phyloP scores from a whole-genome alignment of 2,797 vertebrate genomes.

The Tenualosa ilisha region DNA sequence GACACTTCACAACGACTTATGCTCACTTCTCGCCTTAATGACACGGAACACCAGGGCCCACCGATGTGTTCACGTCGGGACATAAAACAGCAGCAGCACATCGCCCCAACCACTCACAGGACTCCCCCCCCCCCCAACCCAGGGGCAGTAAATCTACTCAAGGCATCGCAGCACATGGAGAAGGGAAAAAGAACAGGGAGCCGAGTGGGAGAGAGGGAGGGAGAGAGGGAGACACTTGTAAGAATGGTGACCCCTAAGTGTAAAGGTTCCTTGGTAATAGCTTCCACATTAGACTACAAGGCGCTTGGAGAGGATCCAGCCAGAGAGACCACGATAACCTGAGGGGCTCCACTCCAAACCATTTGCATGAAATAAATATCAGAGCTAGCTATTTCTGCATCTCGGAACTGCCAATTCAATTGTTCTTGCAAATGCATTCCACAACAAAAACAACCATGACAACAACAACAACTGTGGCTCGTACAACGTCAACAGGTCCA shows the following conservation, averaged over 20 bases:
- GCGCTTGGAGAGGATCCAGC: conserved; percentile 20
- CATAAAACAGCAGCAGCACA: background rate
- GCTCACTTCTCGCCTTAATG: background rate
- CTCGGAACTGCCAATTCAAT: background rate
- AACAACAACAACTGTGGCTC: background rate
- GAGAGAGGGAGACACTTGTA: conserved; percentile 9
- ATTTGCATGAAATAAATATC: background rate
- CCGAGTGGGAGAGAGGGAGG: background rate
- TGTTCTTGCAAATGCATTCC: background rate
- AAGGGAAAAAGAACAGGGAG: background rate
- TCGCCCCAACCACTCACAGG: background rate
- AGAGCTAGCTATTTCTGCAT: background rate
- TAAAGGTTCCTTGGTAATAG: conserved; percentile 42
- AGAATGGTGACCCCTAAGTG: conserved; percentile 37
- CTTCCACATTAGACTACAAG: conserved; percentile 42
- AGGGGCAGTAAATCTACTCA: background rate
- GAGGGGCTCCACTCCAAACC: background rate
- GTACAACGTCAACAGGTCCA: background rate
- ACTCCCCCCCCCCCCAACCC: background rate
- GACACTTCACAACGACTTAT: background rate
- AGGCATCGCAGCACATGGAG: background rate
- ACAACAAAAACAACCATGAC: conserved; percentile 25
- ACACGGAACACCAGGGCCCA: background rate
- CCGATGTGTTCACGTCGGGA: background rate
- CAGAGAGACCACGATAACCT: conserved; percentile 15